phyloP scores from a whole-genome alignment of 2,113 vertebrate species.

The Riparia riparia region DNA sequence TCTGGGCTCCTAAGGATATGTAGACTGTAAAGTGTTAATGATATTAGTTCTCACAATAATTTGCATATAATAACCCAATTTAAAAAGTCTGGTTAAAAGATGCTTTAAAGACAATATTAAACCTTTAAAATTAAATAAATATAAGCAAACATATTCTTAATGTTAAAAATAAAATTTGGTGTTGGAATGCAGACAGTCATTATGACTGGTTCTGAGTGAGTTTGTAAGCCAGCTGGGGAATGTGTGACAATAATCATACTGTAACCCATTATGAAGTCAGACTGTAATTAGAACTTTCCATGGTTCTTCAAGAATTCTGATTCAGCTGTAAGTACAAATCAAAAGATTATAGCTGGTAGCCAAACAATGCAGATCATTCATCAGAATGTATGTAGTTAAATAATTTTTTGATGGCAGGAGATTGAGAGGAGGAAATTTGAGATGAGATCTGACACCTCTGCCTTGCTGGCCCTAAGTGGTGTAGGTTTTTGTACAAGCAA shows the following conservation, averaged over 20 bases:
- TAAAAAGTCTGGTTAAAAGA: not conserved
- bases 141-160: not conserved
- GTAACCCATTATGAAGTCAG: not conserved
- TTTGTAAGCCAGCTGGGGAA: not conserved
- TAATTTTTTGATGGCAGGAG: not conserved
- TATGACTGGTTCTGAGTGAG: not conserved
- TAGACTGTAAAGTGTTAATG: not conserved
- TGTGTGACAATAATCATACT: not conserved
- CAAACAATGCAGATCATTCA: not conserved
- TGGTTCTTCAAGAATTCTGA: not conserved
- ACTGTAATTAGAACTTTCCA: not conserved
- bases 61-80: not conserved
- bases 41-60: not conserved
- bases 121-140: not conserved
- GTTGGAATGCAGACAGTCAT: not conserved
- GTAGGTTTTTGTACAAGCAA: not conserved
- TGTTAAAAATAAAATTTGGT: not conserved
- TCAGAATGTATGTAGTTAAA: not conserved
- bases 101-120: not conserved
- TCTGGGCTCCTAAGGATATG: not conserved
- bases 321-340: not conserved
- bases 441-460: not conserved
- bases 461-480: not conserved
- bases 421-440: not conserved
- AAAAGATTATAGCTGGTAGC: not conserved